Conservation (phyloP, 2,113 vertebrate genomes). For the Hucho hucho region DNA sequence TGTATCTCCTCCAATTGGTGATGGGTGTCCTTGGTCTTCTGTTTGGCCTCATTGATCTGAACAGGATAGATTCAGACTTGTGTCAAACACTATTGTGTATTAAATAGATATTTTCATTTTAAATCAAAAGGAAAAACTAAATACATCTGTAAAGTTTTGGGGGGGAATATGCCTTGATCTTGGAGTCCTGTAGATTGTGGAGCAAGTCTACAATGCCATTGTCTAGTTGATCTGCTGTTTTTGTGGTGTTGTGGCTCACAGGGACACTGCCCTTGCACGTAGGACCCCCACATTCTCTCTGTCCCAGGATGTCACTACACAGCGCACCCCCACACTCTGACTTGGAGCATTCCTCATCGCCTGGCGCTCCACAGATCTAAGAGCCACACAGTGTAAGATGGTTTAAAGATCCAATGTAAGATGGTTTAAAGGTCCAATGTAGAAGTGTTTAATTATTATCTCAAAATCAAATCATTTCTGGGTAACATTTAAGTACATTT, state of each 20-base stretch:
- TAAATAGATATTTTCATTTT: neutral
- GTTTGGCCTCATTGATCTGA: constrained; percentile 74
- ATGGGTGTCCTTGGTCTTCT: constrained; percentile 71
- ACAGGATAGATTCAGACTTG: constrained; percentile 8
- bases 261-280: constrained; percentile 68
- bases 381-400: neutral
- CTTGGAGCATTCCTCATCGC: constrained; percentile 62
- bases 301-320: constrained; percentile 49
- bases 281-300: constrained; percentile 65
- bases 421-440: too few relatives aligned
- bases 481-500: too few relatives aligned
- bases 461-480: too few relatives aligned
- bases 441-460: too few relatives aligned
- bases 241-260: constrained; percentile 58
- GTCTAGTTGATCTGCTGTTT: constrained; percentile 61
- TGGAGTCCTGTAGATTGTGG: constrained; percentile 54
- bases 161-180: constrained; percentile 67
- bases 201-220: constrained; percentile 59
- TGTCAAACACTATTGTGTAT: neutral
- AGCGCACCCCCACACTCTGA: constrained; percentile 72
- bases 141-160: neutral
- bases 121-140: neutral
- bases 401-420: neutral
- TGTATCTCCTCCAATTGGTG: constrained; percentile 66
- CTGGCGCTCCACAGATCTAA: constrained; percentile 78